phyloP scores from a whole-genome alignment of 35 echinoderm and acorn worm species.

The Acanthaster planci region DNA sequence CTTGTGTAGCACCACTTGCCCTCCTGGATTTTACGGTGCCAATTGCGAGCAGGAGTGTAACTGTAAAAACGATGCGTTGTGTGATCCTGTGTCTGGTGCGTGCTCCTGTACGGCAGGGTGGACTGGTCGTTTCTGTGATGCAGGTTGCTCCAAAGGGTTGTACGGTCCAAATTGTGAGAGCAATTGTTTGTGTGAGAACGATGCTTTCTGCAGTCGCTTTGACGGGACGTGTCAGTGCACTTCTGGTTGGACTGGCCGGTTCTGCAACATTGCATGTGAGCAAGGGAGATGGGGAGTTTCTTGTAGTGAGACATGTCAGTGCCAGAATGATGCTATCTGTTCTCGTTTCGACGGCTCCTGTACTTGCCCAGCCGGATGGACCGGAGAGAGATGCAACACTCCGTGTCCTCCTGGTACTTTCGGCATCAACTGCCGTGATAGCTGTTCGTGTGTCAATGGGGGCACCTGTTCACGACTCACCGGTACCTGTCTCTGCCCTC shows the following conservation, averaged over 20 bases:
- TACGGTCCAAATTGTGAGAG: slow-evolving; percentile 66
- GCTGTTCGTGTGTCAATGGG: slow-evolving; percentile 60
- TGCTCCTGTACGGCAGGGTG: slow-evolving; percentile 77
- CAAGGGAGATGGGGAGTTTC: slow-evolving; percentile 63
- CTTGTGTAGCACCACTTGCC: slow-evolving; percentile 32
- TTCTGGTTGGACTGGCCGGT: slow-evolving; percentile 58
- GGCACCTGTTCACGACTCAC: slow-evolving; percentile 53
- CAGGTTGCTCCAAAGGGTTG: slow-evolving; percentile 43
- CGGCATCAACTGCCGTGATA: slow-evolving; percentile 44
- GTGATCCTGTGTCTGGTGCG: slow-evolving; percentile 75
- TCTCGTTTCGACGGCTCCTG: slow-evolving; percentile 65
- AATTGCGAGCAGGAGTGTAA: slow-evolving; percentile 61
- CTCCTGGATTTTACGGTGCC: slow-evolving; percentile 50
- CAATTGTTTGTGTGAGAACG: slow-evolving; percentile 53
- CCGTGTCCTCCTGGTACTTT: slow-evolving; percentile 58
- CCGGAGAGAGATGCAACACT: slow-evolving; percentile 52
- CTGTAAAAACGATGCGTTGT: slow-evolving; percentile 65
- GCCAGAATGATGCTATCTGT: slow-evolving; percentile 70
- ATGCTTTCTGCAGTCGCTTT: slow-evolving; percentile 37
- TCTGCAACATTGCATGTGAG: slow-evolving; percentile 72
- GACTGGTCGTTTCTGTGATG: slow-evolving; percentile 55
- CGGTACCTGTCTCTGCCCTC: slow-evolving; percentile 64
- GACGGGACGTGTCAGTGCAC: slow-evolving; percentile 65
- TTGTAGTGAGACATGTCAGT: slow-evolving; percentile 53
- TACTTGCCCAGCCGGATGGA: slow-evolving; percentile 66